Base-by-base conservation (phyloP, 1,140 invertebrate species). In the Diorhabda sublineata region DNA sequence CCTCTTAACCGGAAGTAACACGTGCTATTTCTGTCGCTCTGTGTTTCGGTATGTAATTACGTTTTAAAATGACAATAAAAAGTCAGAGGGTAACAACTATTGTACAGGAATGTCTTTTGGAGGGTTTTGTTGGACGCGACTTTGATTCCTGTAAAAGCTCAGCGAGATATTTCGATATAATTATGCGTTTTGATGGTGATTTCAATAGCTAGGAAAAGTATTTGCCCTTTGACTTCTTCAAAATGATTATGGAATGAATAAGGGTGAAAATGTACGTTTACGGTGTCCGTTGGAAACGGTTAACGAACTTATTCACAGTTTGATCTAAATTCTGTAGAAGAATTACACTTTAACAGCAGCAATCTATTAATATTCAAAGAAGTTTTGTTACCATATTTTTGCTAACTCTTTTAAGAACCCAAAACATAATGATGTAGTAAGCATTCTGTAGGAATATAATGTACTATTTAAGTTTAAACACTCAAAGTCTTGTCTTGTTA, bases 1-100 rank as follows among this genome's bases (percentile, higher is more conserved):
- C 69, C 71, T 68, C 66, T 73, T 73, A 70, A 73, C 69, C 71
- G 71, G 71, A 73, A 73, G 71, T 73, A 70, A 68, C 71, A 72
- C 71, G 71, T 72, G 71, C 61, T 52, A 73, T 73, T 73, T 64
- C 67, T 68, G 68, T 61, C 70, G 70, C 70, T 64, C 67, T 68
- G 68, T 61, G 45, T 62, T 65, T 44, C 45, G 71, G 47, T 52
- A 68, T 73, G 71, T 73, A 73, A 73, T 73, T 73, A 73, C 70
- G 64, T 58, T 63, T 70, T 52, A 66, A 68, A 67, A 65, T 65
- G 47, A 65, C 47, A 43, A 64, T 67, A 63, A 62, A 58, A 68
- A 73, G 67, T 73, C 69, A 70, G 71, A 68, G 71, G 71, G 71
- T 73, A 70, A 70, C 66, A 73, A 68, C 65, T 73, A 73, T 73